Evolutionary conservation across 2,797 vertebrate genomes (phyloP).

Genomic region (Oreochromis grahami): DNA sequence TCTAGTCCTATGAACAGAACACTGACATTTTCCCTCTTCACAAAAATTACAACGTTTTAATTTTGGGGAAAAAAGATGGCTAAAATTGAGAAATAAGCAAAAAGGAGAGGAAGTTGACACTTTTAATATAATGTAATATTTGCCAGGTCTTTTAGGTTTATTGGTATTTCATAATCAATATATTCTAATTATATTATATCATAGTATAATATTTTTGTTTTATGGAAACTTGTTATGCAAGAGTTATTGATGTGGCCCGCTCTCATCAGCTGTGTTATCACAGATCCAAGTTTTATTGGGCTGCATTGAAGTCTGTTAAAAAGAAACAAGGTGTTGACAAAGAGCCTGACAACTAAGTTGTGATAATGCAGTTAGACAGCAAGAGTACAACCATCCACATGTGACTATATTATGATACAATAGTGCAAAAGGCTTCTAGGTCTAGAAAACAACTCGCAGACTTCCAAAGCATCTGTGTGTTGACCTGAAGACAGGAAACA

Average conservation of each 20-base stretch:
- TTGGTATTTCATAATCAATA: neutral
- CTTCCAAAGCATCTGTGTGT: fast-evolving
- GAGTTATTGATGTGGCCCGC: neutral
- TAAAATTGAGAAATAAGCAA: neutral
- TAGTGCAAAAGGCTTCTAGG: neutral
- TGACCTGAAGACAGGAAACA: neutral
- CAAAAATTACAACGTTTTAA: neutral
- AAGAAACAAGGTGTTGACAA: neutral
- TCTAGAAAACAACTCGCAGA: neutral
- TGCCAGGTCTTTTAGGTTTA: neutral
- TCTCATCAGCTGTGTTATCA: neutral
- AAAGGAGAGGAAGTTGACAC: neutral
- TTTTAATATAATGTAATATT: neutral
- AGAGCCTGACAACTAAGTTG: neutral
- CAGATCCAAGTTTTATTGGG: neutral
- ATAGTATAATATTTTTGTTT: neutral
- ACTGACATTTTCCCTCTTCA: neutral
- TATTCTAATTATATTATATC: neutral
- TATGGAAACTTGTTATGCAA: neutral
- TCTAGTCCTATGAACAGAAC: neutral
- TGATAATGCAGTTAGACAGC: neutral
- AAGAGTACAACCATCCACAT: neutral
- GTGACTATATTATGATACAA: neutral
- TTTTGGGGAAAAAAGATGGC: fast-evolving
- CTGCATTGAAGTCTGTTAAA: neutral